Percentiles rank a stretch among this genome's conserved stretches.
Conservation (phyloP, 2,888 invertebrate species). For the Drosophila nigricruria region DNA sequence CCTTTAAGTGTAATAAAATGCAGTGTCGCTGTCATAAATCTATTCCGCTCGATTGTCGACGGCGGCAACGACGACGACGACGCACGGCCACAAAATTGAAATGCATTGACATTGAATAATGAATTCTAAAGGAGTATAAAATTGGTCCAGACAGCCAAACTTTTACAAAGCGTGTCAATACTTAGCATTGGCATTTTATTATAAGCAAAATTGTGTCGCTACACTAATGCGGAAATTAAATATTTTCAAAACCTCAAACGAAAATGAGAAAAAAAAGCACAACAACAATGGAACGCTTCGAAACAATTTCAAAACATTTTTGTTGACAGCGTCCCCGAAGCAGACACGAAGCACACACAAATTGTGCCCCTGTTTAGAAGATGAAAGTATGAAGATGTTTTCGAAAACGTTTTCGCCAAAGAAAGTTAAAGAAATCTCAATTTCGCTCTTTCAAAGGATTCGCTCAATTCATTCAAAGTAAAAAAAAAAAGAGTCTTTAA, state of each 20-base stretch:
- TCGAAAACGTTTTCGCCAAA: background rate
- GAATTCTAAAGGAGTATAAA: constrained; percentile 44
- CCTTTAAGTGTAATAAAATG: constrained; percentile 81
- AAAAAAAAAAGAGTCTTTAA: no score
- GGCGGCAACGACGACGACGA: constrained; percentile 17
- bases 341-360: constrained; percentile 22
- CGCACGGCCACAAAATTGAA: constrained; percentile 66
- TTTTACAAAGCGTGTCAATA: constrained; percentile 47
- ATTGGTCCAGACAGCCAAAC: constrained; percentile 6
- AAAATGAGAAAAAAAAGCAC: constrained; percentile 15
- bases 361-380: constrained; percentile 62
- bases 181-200: constrained; percentile 53
- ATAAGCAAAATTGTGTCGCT: constrained; percentile 49
- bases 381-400: constrained; percentile 55
- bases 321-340: constrained; percentile 62
- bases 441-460: background rate
- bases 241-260: constrained; percentile 52
- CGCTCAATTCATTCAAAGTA: no score
- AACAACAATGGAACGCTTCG: constrained; percentile 31
- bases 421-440: background rate
- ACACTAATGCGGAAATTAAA: constrained; percentile 75
- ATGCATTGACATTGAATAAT: constrained; percentile 79
- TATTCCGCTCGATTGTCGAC: constrained; percentile 81
- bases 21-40: constrained; percentile 80
- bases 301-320: constrained; percentile 78